phyloP scores from a whole-genome alignment of 2,113 vertebrate species.

The Naja naja region DNA sequence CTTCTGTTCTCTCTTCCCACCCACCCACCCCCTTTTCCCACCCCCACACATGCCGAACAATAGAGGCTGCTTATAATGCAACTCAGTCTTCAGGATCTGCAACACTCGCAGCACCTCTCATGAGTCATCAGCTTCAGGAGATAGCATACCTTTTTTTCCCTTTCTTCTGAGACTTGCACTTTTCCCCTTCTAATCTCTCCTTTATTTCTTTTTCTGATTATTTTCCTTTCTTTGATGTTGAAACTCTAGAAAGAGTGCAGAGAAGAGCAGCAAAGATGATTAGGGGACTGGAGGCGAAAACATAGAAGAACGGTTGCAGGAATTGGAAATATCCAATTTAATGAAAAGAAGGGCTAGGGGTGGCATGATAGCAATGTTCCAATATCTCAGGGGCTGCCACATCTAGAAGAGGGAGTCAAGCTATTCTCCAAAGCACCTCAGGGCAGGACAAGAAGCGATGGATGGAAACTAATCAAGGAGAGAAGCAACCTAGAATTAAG shows the following conservation, averaged over 20 bases:
- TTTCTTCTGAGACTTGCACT: background rate
- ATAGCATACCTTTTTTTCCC: background rate
- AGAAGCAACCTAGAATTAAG: background rate
- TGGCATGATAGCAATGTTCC: background rate
- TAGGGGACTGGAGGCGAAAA: background rate
- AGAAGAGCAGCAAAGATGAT: background rate
- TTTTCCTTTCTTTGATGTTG: background rate
- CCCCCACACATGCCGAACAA: conserved; percentile 6
- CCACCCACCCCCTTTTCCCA: background rate
- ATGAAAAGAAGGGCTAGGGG: background rate
- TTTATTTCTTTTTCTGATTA: background rate
- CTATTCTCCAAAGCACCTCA: background rate
- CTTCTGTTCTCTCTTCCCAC: background rate
- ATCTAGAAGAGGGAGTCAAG: background rate
- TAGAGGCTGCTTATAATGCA: conserved; percentile 9
- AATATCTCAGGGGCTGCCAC: background rate
- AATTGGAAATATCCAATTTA: background rate
- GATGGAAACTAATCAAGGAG: background rate
- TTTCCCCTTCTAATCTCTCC: background rate
- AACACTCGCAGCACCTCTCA: background rate
- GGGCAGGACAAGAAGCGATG: background rate
- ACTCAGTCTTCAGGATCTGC: background rate
- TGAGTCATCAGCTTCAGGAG: background rate
- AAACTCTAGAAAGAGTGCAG: background rate
- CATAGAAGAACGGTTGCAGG: background rate